Evolutionary conservation across 2,888 invertebrate genomes (phyloP).

Genomic region (Chalcis sispes): DNA sequence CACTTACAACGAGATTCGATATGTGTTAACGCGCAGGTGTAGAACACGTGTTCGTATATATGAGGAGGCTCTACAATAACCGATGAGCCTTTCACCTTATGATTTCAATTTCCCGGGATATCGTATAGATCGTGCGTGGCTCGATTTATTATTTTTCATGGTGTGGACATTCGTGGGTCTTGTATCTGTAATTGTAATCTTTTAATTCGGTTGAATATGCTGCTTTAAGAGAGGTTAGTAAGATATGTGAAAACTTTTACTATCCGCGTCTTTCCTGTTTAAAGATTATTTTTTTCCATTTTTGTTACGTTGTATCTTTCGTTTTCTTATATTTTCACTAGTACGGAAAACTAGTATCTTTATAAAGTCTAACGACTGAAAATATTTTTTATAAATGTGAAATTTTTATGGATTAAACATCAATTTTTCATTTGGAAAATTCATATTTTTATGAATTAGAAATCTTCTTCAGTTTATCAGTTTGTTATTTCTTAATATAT

Average conservation of each 20-base stretch:
- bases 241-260: no score
- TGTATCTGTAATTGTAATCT: slow-evolving; percentile 3
- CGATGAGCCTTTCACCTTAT: slow-evolving; percentile 40
- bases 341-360: no score
- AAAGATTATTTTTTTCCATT: background rate
- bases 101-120: slow-evolving; percentile 41
- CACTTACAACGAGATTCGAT: no score
- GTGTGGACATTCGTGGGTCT: background rate
- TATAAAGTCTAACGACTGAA: no score
- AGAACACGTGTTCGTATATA: background rate
- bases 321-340: no score
- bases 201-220: slow-evolving; percentile 40
- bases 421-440: no score
- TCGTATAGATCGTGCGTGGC: slow-evolving; percentile 4
- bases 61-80: slow-evolving; percentile 13
- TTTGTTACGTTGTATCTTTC: background rate
- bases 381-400: no score
- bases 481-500: no score
- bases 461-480: no score
- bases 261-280: background rate
- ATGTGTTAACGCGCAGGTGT: slow-evolving; percentile 9
- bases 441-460: no score
- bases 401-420: no score
- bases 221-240: no score
- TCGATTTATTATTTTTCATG: slow-evolving; percentile 10